A percentile compares a stretch with the other conserved stretches of the same genome.
Conservation (phyloP, 2,113 vertebrate species). For the Mastomys natalensis region DNA sequence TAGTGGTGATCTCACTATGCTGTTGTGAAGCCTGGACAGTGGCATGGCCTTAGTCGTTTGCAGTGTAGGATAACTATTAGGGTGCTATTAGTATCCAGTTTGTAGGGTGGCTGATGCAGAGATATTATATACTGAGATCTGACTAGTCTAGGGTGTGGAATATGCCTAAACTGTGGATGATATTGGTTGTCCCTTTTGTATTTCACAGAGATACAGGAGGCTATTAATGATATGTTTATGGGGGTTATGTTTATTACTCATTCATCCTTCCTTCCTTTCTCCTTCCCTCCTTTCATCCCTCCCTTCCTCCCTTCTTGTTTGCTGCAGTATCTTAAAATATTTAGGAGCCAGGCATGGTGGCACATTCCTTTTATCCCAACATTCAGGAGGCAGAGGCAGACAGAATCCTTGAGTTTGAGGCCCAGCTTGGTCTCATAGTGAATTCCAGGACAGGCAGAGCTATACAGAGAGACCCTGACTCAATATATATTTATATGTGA, state of each 20-base stretch:
- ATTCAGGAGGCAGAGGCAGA: not conserved
- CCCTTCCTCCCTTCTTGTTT: not conserved
- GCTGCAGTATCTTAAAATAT: slow-evolving; percentile 37
- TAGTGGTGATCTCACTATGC: not conserved
- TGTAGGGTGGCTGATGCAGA: not conserved
- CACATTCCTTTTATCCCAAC: not conserved
- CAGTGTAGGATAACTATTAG: not conserved
- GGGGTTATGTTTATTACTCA: not conserved
- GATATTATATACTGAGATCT: not conserved
- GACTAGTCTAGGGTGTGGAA: not conserved
- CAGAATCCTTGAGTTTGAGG: not conserved
- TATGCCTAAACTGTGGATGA: not conserved
- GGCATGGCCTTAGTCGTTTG: not conserved
- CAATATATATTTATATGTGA: not conserved
- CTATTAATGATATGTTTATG: not conserved
- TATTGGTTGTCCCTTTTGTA: not conserved
- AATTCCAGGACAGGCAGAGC: not conserved
- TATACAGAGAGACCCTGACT: not conserved
- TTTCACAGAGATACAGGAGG: not conserved
- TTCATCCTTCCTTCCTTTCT: not conserved
- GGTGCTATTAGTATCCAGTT: not conserved
- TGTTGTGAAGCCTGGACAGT: not conserved
- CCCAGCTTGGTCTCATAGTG: not conserved
- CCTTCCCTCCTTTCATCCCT: not conserved
- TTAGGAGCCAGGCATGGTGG: not conserved